Conservation (phyloP, 2,797 vertebrate species). For the Menidia menidia region DNA sequence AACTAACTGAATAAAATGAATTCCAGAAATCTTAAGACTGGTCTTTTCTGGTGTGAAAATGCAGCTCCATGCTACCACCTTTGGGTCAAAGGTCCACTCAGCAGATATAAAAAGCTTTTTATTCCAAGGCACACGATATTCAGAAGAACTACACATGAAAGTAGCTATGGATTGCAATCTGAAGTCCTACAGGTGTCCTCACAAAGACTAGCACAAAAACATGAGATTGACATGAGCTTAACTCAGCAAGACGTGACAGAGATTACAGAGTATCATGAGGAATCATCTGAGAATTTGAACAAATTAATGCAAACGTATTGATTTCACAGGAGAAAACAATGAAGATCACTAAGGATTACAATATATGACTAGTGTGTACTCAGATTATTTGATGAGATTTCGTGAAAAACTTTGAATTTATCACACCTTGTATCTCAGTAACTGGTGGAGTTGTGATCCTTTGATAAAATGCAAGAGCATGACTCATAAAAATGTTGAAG, state of each 20-base stretch:
- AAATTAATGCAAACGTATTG: background rate
- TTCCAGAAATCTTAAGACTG: conserved; percentile 35
- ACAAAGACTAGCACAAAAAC: conserved; percentile 39
- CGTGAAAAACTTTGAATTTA: conserved; percentile 7
- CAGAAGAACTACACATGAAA: conserved; percentile 27
- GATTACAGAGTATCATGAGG: conserved; percentile 13
- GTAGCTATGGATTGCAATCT: conserved; percentile 37
- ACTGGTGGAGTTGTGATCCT: conserved; percentile 36
- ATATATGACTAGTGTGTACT: conserved; percentile 5
- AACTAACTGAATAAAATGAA: conserved; percentile 83
- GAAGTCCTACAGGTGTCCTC: conserved; percentile 22
- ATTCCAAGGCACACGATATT: conserved; percentile 74
- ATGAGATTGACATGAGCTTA: conserved; percentile 4
- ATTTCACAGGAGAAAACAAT: conserved; percentile 17
- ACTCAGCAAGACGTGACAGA: conserved; percentile 1
- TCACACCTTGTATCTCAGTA: conserved; percentile 30
- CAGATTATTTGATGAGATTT: conserved; percentile 5
- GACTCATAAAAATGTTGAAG: conserved; percentile 18
- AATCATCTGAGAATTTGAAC: background rate
- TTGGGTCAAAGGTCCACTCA: conserved; percentile 32
- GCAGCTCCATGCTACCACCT: conserved; percentile 40
- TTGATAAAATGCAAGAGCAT: conserved; percentile 33
- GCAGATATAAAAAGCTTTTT: conserved; percentile 59
- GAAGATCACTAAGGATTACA: background rate
- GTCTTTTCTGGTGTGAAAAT: background rate